Evolutionary conservation across 2,113 vertebrate genomes (phyloP).

Genomic region (Malurus alboscapulatus): DNA sequence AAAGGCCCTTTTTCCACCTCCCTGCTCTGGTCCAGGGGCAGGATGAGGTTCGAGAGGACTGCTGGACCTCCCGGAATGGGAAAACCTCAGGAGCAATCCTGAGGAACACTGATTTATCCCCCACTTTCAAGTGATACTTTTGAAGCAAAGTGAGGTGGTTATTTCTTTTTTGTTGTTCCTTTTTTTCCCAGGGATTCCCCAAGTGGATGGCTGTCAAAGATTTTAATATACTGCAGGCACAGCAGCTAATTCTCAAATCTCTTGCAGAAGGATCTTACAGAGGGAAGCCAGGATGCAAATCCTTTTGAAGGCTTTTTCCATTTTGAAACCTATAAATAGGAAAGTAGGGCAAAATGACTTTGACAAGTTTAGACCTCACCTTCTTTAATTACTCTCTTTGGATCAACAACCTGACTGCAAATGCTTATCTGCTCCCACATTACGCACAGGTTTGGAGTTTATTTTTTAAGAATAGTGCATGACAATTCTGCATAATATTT

Average conservation of each 20-base stretch:
- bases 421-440: conserved; percentile 60
- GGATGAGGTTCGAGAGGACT: not conserved
- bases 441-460: conserved; percentile 56
- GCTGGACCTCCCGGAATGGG: not conserved
- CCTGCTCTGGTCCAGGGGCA: not conserved
- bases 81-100: conserved; percentile 6
- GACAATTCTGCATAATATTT: conserved; percentile 62
- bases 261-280: conserved; percentile 67
- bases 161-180: conserved; percentile 16
- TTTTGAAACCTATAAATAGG: conserved; percentile 65
- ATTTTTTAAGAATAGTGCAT: conserved; percentile 59
- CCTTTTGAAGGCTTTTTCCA: conserved; percentile 65
- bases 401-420: conserved; percentile 63
- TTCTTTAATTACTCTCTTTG: conserved; percentile 69
- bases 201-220: conserved; percentile 70
- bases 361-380: conserved; percentile 61
- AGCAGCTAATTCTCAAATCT: conserved; percentile 67
- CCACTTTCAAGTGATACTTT: conserved; percentile 59
- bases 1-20: not conserved
- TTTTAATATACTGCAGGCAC: conserved; percentile 67
- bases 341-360: conserved; percentile 68
- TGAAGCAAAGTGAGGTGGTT: conserved; percentile 61
- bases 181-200: conserved; percentile 65
- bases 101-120: conserved; percentile 16
- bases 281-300: conserved; percentile 62